A percentile compares a stretch with the other conserved stretches of the same genome.
These are phyloP conservation scores for Hippoglossus hippoglossus DNA, from an alignment of 2,797 vertebrate species.

Conservation along the genomic window DNA sequence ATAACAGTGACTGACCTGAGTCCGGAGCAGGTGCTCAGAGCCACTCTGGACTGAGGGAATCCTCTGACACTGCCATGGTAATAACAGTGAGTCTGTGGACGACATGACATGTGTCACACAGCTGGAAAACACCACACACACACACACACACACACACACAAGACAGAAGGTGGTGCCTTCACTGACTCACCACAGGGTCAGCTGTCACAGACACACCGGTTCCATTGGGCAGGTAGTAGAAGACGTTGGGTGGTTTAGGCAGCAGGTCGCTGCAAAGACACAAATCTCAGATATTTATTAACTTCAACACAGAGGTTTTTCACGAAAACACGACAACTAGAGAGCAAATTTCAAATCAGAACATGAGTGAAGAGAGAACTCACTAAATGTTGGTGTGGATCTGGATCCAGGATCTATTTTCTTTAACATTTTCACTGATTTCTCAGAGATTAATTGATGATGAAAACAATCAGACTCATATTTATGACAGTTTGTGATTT, in stretches of 20 bases:
- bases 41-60: constrained; percentile 81
- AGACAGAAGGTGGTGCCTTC: not conserved
- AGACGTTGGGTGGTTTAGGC: constrained; percentile 80
- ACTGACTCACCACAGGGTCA: constrained; percentile 82
- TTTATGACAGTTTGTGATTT: not conserved
- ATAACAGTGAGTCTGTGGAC: constrained; percentile 87
- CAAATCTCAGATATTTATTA: not conserved
- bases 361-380: no score
- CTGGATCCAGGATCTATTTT: no score
- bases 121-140: not conserved
- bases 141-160: not conserved
- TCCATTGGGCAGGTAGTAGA: constrained; percentile 90
- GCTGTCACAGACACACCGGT: constrained; percentile 75
- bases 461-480: not conserved
- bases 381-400: no score
- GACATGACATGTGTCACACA: constrained; percentile 35
- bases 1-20: constrained; percentile 82
- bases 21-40: constrained; percentile 87
- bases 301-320: not conserved
- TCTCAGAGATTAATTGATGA: not conserved
- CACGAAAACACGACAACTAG: not conserved
- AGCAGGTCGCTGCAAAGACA: constrained; percentile 82
- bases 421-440: no score
- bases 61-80: constrained; percentile 86
- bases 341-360: no score